Percentiles rank a stretch among this genome's conserved stretches.
Evolutionary conservation across 2,888 invertebrate genomes (phyloP).

Genomic region (Cerceris ruficornis): DNA sequence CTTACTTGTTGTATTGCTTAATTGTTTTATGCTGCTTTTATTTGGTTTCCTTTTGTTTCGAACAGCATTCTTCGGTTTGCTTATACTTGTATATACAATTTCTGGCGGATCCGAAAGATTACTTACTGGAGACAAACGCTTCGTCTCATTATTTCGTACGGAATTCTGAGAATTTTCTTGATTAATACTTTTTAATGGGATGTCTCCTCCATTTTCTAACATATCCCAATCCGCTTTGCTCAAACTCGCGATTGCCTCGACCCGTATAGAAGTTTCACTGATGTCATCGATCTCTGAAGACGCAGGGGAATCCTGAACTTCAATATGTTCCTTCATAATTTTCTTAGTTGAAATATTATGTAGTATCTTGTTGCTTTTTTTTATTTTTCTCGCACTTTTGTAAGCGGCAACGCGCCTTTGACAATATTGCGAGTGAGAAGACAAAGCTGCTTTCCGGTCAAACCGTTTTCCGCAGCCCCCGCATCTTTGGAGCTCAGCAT

Average conservation of each 20-base stretch:
- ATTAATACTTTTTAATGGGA: neutral
- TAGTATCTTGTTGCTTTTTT: conserved; percentile 13
- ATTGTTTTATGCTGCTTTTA: neutral
- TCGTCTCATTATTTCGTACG: neutral
- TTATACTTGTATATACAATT: conserved; percentile 58
- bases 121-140: conserved; percentile 10
- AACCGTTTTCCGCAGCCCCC: conserved; percentile 89
- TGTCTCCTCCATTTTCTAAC: conserved; percentile 37
- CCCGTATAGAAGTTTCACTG: conserved; percentile 59
- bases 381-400: conserved; percentile 31
- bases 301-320: neutral
- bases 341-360: conserved; percentile 11
- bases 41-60: conserved; percentile 37
- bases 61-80: conserved; percentile 29
- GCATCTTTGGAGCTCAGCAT: conserved; percentile 85
- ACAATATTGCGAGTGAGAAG: conserved; percentile 88
- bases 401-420: conserved; percentile 62
- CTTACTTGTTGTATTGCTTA: neutral
- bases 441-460: conserved; percentile 88
- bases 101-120: conserved; percentile 52
- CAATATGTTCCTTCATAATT: neutral
- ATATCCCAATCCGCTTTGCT: conserved; percentile 70
- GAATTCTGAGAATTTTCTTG: neutral
- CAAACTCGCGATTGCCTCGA: conserved; percentile 65
- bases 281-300: conserved; percentile 16